Base-by-base conservation (phyloP, 2,888 invertebrate genomes). In the Folsomia candida region DNA sequence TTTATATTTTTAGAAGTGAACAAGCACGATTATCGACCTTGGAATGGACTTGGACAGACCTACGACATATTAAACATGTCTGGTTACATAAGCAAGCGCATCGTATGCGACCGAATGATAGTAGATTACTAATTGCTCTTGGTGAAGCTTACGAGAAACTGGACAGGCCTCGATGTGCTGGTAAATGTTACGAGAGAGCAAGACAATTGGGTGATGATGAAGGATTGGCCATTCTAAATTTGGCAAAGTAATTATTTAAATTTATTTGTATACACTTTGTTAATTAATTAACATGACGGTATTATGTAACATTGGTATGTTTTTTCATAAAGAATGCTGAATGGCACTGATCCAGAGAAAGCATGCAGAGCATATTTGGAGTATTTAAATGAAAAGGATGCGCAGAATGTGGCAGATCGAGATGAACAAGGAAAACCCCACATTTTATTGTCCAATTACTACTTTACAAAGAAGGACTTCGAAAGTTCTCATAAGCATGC, bases 41-140 rank as follows among this genome's bases (percentile, higher is more conserved):
- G 98, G 98, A 99, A 99, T 84, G 98, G 98, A 9, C 87, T 99
- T 37, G 99, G 99, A 0, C 98, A 99, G 85, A 94, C 97, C 0
- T 99, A 99, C 82, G 99, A 99, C 85, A 97, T 99, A 78, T 85
- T 99, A 61, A 97, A 97, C 84, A 91, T 98, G 89, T 93, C 93
- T 60, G 92, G 91, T 78, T 98, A 97, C 82, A 94, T 82, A 94
- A 96, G 82, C 91, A 92, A 83, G 94, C 94, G 0, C 93, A 94
- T 70, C 89, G 90, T 81, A 85, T 92, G 66, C 90, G 96, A 78
- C 99, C 99, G 0, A 93, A 94, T 81, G 99, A 99, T 82, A 96
- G 97, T 22, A 88, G 99, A 74, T 96, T 99, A 94, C 86, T 98
- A 68, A 91, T 97, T 27, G 98, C 98, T 0, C 86, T 99, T 14